Percentiles rank a stretch among this genome's conserved stretches.
These are phyloP conservation scores for Gouania willdenowi DNA, from an alignment of 2,797 vertebrate genomes.

Conservation along the genomic window DNA sequence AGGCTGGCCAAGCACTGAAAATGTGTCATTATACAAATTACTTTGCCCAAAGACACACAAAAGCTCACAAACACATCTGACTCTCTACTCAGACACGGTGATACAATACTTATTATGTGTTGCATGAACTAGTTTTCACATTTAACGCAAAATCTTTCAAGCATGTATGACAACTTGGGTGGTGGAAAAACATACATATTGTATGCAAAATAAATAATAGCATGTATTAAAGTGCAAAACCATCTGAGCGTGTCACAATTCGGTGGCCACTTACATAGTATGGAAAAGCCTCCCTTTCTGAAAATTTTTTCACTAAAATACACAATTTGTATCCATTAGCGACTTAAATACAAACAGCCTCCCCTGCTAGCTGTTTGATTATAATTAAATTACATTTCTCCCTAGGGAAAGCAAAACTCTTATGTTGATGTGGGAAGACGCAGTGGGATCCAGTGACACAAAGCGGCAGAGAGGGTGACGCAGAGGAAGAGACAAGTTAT, in stretches of 20 bases:
- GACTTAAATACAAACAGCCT: constrained; percentile 69
- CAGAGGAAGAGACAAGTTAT: constrained; percentile 66
- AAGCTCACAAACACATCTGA: constrained; percentile 7
- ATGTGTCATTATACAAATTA: constrained; percentile 28
- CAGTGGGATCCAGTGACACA: constrained; percentile 61
- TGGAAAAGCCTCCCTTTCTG: constrained; percentile 25
- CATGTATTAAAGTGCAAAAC: constrained; percentile 13
- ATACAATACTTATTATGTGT: constrained; percentile 34
- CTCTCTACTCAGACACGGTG: constrained; percentile 8
- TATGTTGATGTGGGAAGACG: constrained; percentile 49
- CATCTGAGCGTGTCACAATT: constrained; percentile 5
- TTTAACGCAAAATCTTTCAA: constrained; percentile 29
- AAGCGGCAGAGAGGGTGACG: constrained; percentile 30
- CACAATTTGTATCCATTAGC: constrained; percentile 78
- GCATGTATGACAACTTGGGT: constrained; percentile 22
- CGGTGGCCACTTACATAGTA: constrained; percentile 3
- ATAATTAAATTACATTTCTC: constrained; percentile 84
- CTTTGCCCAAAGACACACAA: constrained; percentile 11
- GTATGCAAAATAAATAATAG: constrained; percentile 31
- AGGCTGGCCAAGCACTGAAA: constrained; percentile 24
- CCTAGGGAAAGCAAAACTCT: constrained; percentile 65
- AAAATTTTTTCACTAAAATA: constrained; percentile 57
- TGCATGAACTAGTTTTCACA: constrained; percentile 9
- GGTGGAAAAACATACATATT: constrained; percentile 36
- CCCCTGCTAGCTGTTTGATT: constrained; percentile 83